Conservation (phyloP, 2,113 vertebrate genomes). For the Daubentonia madagascariensis region DNA sequence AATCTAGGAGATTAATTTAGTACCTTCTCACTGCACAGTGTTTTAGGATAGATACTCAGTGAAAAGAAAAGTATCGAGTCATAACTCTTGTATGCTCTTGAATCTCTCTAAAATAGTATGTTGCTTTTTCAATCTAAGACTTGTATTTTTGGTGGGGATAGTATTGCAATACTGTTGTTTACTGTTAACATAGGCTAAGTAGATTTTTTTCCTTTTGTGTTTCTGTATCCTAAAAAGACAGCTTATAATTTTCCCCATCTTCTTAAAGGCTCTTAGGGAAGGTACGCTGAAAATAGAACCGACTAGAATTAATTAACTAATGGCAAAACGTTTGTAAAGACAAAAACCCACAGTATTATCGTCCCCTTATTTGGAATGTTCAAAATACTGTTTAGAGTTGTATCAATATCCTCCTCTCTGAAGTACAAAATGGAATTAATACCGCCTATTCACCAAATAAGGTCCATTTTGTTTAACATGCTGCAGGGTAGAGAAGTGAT, state of each 20-base stretch:
- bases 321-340: not conserved
- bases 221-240: not conserved
- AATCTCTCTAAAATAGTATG: not conserved
- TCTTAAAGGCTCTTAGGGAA: not conserved
- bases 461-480: not conserved
- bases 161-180: not conserved
- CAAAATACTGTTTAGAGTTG: not conserved
- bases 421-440: not conserved
- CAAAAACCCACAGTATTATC: not conserved
- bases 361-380: not conserved
- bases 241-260: not conserved
- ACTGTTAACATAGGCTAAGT: not conserved
- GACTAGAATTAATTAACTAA: slow-evolving; percentile 20
- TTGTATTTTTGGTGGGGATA: not conserved
- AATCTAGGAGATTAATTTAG: not conserved
- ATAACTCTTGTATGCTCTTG: not conserved
- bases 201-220: not conserved
- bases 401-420: not conserved
- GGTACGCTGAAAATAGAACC: not conserved
- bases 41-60: not conserved
- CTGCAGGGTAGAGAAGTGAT: not conserved
- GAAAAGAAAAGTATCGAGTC: not conserved
- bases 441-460: not conserved
- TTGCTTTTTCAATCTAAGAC: not conserved
- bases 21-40: not conserved